These are phyloP conservation scores for Cygnus atratus DNA, from an alignment of 2,113 vertebrate genomes.

Conservation along the genomic window DNA sequence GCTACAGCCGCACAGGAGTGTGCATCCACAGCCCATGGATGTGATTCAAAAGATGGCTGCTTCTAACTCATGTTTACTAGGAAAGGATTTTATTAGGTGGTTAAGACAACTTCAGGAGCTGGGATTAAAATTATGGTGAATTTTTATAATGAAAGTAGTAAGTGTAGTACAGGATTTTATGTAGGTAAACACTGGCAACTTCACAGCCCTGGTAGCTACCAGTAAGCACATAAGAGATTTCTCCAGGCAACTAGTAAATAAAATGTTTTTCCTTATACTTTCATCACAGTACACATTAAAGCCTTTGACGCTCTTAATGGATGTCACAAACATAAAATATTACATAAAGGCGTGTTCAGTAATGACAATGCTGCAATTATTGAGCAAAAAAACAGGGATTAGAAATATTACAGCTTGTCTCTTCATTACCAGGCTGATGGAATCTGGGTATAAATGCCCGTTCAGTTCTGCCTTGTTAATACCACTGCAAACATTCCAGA, in stretches of 20 bases:
- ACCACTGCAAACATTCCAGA: background rate
- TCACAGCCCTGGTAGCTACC: conserved; percentile 28
- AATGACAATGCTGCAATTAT: conserved; percentile 29
- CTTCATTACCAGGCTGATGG: background rate
- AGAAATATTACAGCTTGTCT: background rate
- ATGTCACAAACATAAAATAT: conserved; percentile 20
- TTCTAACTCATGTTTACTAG: background rate
- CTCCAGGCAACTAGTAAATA: conserved; percentile 59
- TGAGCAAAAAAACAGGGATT: background rate
- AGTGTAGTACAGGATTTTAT: background rate
- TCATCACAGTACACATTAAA: conserved; percentile 41
- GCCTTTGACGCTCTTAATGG: conserved; percentile 50
- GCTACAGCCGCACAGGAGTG: background rate
- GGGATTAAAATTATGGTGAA: background rate
- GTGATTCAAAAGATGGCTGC: background rate
- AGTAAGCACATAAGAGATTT: conserved; percentile 37
- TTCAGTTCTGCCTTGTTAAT: background rate
- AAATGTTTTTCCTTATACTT: conserved; percentile 22
- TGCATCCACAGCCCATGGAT: background rate
- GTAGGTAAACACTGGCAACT: conserved; percentile 35
- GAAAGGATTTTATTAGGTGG: conserved; percentile 10
- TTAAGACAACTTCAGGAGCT: conserved; percentile 24
- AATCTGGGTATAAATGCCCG: background rate
- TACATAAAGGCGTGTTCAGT: conserved; percentile 10
- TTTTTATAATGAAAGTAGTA: conserved; percentile 28